These are phyloP conservation scores for Altica lythri DNA, from an alignment of 2,888 invertebrate genomes.

Conservation along the genomic window DNA sequence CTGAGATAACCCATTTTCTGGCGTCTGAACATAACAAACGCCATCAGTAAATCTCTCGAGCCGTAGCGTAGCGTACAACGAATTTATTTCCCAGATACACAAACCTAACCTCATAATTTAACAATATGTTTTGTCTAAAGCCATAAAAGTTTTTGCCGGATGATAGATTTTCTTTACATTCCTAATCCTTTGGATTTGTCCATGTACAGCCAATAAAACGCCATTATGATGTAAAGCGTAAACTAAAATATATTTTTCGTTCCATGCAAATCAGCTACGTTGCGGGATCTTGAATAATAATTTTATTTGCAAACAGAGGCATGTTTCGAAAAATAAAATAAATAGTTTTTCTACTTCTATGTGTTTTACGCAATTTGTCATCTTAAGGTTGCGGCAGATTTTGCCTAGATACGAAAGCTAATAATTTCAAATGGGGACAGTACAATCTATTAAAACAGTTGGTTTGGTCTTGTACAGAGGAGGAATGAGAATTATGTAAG, in stretches of 20 bases:
- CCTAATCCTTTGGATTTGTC: conserved; percentile 23
- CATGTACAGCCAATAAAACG: conserved; percentile 37
- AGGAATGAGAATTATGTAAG: too few relatives aligned
- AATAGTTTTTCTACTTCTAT: too few relatives aligned
- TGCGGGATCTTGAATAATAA: too few relatives aligned
- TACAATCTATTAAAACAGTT: too few relatives aligned
- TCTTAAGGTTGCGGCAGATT: too few relatives aligned
- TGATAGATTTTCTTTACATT: conserved; percentile 32
- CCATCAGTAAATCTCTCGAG: conserved; percentile 20
- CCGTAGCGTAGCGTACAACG: conserved; percentile 18
- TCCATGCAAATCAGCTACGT: too few relatives aligned
- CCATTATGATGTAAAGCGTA: conserved; percentile 22
- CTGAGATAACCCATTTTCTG: conserved; percentile 26
- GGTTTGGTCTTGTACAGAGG: too few relatives aligned
- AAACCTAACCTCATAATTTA: conserved; percentile 28
- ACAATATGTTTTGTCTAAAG: conserved; percentile 30
- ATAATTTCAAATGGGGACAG: too few relatives aligned
- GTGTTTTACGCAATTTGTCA: too few relatives aligned
- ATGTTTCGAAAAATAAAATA: too few relatives aligned
- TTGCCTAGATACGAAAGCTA: too few relatives aligned
- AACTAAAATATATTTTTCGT: conserved; percentile 11
- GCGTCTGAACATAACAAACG: conserved; percentile 25
- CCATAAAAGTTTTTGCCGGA: conserved; percentile 32
- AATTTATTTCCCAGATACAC: conserved; percentile 29
- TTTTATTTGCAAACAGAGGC: too few relatives aligned